Evolutionary conservation across 2,888 invertebrate genomes (phyloP), one percentile per base, ranked within the genome.

Genomic region (Pheosia tremula): DNA sequence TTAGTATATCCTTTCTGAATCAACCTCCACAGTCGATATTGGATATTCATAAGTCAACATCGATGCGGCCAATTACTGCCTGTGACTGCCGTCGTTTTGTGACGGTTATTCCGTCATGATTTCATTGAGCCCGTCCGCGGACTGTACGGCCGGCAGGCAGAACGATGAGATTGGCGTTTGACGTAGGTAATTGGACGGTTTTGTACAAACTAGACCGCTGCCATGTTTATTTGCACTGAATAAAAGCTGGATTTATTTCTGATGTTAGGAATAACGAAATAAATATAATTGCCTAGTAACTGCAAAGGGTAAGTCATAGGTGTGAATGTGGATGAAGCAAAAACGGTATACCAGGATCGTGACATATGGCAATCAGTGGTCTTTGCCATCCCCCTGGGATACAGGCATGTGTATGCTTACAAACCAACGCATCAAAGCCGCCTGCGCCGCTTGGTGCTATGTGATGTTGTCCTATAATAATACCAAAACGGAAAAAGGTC

Each of bases 101-200:
- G 47, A 5, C 47, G 47, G 47, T 47, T 47, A 47, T 47, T 47
- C 47, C 47, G n/a, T n/a, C 47, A 47, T 47, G 47, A 47, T 47
- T 47, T 47, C 47, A 47, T 47, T 47, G 47, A n/a, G 4, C 47
- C 47, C 47, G 47, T 47, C 47, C 47, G 47, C 47, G n/a, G n/a
- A 5, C n/a, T n/a, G 47, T 47, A 47, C 47, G 5, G 47, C 47
- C 47, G 45, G 4, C 45, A 11, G 41, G 50, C 24, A 50, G 8
- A 6, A 50, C 24, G 9, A 5, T 9, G 24, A n/a, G 50, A 50
- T 50, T 8, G 50, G 24, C 50, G 24, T 50, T 50, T 50, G 24
- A 24, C 24, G 50, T 50, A 24, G 24, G 24, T 24, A 50, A 13
- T 50, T 50, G 50, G 50, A 24, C 8, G 8, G 50, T 4, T 24